phyloP scores from a whole-genome alignment of 2,113 vertebrate species.

The Loxodonta africana region DNA sequence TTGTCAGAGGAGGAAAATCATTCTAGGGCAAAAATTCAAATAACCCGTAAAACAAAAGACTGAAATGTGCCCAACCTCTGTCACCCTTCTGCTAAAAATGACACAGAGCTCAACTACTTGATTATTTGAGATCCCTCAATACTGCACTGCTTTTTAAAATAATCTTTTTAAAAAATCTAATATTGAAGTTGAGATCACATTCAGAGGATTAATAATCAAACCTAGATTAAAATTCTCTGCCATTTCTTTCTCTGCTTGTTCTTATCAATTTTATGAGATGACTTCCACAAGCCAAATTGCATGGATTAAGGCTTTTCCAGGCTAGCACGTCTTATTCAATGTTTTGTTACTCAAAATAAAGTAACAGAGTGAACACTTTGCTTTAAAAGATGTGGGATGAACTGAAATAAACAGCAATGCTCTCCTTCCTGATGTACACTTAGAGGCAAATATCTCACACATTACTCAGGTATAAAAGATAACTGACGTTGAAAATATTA shows the following conservation, averaged over 20 bases:
- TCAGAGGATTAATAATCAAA: background rate
- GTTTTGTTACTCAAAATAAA: slow-evolving; percentile 32
- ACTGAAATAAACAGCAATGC: slow-evolving; percentile 9
- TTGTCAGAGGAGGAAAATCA: background rate
- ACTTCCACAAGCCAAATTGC: background rate
- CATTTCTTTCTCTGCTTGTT: background rate
- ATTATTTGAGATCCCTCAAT: background rate
- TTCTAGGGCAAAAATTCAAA: slow-evolving; percentile 2
- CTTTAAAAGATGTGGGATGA: slow-evolving; percentile 8
- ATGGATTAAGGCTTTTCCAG: background rate
- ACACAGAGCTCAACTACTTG: background rate
- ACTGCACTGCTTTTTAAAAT: background rate
- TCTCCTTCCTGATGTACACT: background rate
- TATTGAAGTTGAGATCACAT: background rate
- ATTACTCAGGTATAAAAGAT: slow-evolving; percentile 18
- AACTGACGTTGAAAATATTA: background rate
- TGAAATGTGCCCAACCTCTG: background rate
- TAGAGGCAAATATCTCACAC: background rate
- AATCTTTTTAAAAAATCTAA: background rate
- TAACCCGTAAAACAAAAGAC: background rate
- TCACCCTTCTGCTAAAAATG: background rate
- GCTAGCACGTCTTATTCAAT: background rate
- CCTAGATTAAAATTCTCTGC: background rate
- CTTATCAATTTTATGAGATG: background rate
- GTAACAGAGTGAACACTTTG: background rate